Evolutionary conservation across 2,888 invertebrate genomes (phyloP).

Genomic region (Dyspetes luteomarginatus): DNA sequence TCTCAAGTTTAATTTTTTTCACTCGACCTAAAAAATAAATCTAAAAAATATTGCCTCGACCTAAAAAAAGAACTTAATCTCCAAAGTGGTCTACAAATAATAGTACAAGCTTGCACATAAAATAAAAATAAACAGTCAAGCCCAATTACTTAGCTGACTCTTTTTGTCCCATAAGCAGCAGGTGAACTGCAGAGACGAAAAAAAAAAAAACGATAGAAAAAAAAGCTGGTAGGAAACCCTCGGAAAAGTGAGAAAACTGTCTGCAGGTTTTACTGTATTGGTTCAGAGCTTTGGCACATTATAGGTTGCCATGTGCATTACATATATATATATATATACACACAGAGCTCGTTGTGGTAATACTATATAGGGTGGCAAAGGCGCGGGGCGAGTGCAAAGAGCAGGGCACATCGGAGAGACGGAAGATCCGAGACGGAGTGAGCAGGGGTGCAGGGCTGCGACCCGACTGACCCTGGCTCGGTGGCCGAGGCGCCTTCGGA

Average conservation of each 20-base stretch:
- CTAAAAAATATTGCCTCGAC: background rate
- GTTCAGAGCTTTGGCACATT: slow-evolving; percentile 13
- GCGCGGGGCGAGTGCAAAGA: slow-evolving; percentile 63
- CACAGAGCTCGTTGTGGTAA: slow-evolving; percentile 30
- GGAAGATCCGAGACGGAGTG: slow-evolving; percentile 69
- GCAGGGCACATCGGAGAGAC: slow-evolving; percentile 60
- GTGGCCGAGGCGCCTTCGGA: slow-evolving; percentile 78
- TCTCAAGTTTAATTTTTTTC: background rate
- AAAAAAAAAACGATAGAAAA: slow-evolving; percentile 11
- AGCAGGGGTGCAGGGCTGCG: slow-evolving; percentile 80
- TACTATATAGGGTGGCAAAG: slow-evolving; percentile 55
- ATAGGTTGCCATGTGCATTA: slow-evolving; percentile 10
- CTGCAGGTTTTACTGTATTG: slow-evolving; percentile 42
- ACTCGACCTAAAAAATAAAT: background rate
- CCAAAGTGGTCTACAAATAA: background rate
- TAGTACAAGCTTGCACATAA: background rate
- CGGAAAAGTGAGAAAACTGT: slow-evolving; percentile 8
- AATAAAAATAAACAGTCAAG: background rate
- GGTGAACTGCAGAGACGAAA: background rate
- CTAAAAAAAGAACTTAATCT: background rate
- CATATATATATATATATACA: slow-evolving; percentile 4
- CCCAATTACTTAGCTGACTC: background rate
- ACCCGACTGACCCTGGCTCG: slow-evolving; percentile 82
- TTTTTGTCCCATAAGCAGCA: background rate
- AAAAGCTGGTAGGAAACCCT: background rate